Base-by-base conservation (phyloP, 2,797 vertebrate species). In the Diplodus sargus region DNA sequence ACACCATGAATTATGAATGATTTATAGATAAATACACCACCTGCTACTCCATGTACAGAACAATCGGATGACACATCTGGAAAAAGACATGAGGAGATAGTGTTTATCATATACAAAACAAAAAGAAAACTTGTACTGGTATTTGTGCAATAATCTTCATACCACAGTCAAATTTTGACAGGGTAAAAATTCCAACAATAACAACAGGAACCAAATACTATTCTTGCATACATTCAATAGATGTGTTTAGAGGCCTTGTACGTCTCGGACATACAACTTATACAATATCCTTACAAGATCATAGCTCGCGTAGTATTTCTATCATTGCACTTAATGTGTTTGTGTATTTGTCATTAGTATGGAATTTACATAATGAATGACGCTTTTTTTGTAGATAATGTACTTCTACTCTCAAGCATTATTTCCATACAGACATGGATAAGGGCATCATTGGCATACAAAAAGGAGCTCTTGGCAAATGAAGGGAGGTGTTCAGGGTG, bases 151-250 rank as follows among this genome's bases (percentile, higher is more conserved):
- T 82, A 49, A 72, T 79, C 87, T 89, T 74, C 84, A 87, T 86
- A 85, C 53, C 70, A 76, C 83, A 82, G 84, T 78, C 77, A 78
- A 76, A 67, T 56, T 5, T 17, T 57, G 54, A 85, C 74, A 39
- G 61, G 78, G 76, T 56, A 47, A 61, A 70, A 84, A 83, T 57
- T n/a, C 61, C 81, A 76, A 86, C 54, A 71, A 51, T 15, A 78
- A 86, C 51, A 71, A 74, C 30, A 59, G n/a, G 34, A 77, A 70
- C 17, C 64, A 64, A 69, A 86, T 51, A 85, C 45, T 16, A 72
- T 63, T 18, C 76, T 59, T 16, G 74, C 81, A 87, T 91, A 93
- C 92, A 93, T 94, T 94, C 93, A 91, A 77, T 18, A 81, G 45
- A 87, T 20, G 65, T 30, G 56, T 90, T 25, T 83, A 80, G 79